phyloP scores from a whole-genome alignment of 2,113 vertebrate genomes.

The Pelobates fuscus region DNA sequence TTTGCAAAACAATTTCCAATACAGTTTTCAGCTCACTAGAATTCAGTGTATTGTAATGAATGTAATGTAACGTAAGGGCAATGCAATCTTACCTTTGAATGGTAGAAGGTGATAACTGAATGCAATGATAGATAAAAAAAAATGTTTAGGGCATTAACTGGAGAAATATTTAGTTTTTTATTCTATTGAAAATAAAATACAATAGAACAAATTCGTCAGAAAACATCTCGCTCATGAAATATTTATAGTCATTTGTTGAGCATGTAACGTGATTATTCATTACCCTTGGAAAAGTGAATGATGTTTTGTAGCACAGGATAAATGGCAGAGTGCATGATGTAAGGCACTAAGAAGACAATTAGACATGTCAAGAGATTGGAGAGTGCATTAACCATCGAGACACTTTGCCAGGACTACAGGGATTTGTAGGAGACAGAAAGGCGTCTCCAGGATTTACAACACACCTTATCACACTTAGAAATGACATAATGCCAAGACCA shows the following conservation, averaged over 20 bases:
- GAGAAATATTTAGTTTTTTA: no score
- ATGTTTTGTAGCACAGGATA: neutral
- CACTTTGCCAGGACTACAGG: constrained; percentile 19
- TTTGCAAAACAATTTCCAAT: no score
- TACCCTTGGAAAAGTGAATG: constrained; percentile 28
- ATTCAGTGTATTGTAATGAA: no score
- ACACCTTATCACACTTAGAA: constrained; percentile 29
- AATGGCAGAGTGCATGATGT: constrained; percentile 43
- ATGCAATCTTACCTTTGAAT: no score
- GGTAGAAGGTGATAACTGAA: no score
- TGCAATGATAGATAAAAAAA: no score
- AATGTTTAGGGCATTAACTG: no score
- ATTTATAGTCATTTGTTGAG: constrained; percentile 26
- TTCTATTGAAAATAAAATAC: no score
- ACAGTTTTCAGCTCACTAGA: no score
- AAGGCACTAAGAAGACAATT: constrained; percentile 14
- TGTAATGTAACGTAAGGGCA: no score
- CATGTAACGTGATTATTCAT: constrained; percentile 44
- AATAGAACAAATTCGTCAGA: constrained; percentile 19
- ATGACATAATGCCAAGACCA: constrained; percentile 25
- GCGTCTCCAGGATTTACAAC: constrained; percentile 31
- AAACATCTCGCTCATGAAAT: constrained; percentile 44
- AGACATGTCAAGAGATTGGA: constrained; percentile 36
- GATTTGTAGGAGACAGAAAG: constrained; percentile 39
- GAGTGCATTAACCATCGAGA: constrained; percentile 38